Evolutionary conservation across 2,888 invertebrate genomes (phyloP), one percentile per base, ranked within the genome.

Genomic region (Andrena haemorrhoa): DNA sequence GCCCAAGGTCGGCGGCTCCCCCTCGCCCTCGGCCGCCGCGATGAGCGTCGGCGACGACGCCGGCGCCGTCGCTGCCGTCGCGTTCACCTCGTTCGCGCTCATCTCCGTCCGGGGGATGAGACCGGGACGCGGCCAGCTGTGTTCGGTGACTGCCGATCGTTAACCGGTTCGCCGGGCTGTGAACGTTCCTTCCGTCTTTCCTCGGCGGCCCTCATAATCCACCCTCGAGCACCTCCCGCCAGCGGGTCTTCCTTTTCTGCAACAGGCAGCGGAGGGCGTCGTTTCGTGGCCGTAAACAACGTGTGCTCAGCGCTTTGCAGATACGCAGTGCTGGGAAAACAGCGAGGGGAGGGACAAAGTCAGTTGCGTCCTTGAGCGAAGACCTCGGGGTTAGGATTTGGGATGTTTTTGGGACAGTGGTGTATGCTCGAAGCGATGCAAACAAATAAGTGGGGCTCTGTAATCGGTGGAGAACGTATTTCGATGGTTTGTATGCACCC

Each of bases 151-250:
- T 64, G 61, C 83, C 83, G 79, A 81, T 89, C 83, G 87, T 92
- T 92, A 91, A 90, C 88, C 87, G 89, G 89, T 91, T 90, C 91
- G 90, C 84, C 92, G 88, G 90, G 91, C 91, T 90, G 93, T 91
- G 90, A 91, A 91, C 89, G 88, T 90, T 89, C 88, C 89, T 89
- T 89, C 89, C 88, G 89, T 85, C 86, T 88, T 84, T 82, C 86
- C 86, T 82, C 86, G 85, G 83, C 73, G 86, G 82, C 88, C 90
- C 86, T 90, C 90, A 88, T 87, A 80, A 86, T 88, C 86, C 72
- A 72, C 77, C 71, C 80, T 69, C 81, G 73, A 63, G 60, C 81
- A 68, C 71, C 82, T 77, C 79, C 26, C 41, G 41, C 41, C 71
- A 20, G 41, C 16, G 31, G 60, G 61, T 71, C 26, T 72, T 58